Evolutionary conservation across 2,888 invertebrate species (phyloP).

Genomic region (Anticlea derivata): DNA sequence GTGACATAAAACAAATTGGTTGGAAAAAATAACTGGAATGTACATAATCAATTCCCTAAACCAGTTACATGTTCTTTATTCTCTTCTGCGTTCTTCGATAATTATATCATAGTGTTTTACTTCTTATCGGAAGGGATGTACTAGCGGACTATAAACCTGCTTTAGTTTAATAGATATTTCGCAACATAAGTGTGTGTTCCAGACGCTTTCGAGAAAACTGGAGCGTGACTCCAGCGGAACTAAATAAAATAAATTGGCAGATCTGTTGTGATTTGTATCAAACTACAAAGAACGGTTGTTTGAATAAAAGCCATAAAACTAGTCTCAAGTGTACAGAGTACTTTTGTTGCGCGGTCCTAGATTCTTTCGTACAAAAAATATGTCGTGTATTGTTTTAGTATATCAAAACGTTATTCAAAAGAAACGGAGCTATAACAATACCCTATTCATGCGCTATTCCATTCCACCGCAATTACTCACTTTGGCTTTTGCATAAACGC

Average conservation of each 20-base stretch:
- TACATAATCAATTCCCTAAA: no score
- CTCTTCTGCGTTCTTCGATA: no score
- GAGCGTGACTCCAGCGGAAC: slow-evolving; percentile 27
- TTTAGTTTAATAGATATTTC: slow-evolving; percentile 24
- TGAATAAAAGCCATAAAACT: slow-evolving; percentile 9
- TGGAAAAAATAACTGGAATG: neutral
- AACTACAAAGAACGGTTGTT: slow-evolving; percentile 15
- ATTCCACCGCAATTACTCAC: slow-evolving; percentile 15
- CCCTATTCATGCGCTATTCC: slow-evolving; percentile 25
- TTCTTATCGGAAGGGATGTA: no score
- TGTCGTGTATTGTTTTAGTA: slow-evolving; percentile 29
- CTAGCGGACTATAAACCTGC: slow-evolving; percentile 16
- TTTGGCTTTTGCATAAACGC: slow-evolving; percentile 10
- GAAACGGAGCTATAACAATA: slow-evolving; percentile 27
- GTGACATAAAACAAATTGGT: neutral
- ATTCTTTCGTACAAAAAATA: slow-evolving; percentile 21
- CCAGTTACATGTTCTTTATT: no score
- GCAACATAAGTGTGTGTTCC: slow-evolving; percentile 11
- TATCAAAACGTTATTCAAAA: slow-evolving; percentile 24
- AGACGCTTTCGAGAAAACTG: slow-evolving; percentile 16
- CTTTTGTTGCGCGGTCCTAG: neutral
- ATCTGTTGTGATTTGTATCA: slow-evolving; percentile 20
- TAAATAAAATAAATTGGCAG: slow-evolving; percentile 23
- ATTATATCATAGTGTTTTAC: no score
- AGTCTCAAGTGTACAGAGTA: neutral